Conservation (phyloP, 2,113 vertebrate genomes). For the Onychostruthus taczanowskii region DNA sequence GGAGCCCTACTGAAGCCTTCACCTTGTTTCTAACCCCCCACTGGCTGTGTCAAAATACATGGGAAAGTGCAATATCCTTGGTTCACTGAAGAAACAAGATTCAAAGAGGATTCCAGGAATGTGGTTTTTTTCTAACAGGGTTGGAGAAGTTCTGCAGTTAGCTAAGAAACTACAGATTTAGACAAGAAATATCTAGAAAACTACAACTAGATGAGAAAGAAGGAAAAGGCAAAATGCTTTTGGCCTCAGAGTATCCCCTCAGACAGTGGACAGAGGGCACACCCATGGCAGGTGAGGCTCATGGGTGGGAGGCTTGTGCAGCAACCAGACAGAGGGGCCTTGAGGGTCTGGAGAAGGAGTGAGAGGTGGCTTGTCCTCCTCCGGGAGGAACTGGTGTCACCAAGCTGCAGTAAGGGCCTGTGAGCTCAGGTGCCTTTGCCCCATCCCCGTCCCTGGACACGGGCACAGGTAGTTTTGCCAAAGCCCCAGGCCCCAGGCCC, state of each 20-base stretch:
- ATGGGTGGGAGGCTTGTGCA: fast-evolving
- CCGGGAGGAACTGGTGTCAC: neutral
- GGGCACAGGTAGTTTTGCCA: no score
- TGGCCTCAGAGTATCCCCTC: neutral
- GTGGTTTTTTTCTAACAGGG: neutral
- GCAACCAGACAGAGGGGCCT: neutral
- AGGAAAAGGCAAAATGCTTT: neutral
- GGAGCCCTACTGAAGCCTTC: neutral
- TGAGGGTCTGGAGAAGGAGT: neutral
- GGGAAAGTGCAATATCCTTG: no score
- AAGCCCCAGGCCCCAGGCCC: no score
- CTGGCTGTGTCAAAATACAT: neutral
- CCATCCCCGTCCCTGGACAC: neutral
- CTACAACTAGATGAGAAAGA: neutral
- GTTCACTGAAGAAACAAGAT: neutral
- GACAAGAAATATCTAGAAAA: neutral
- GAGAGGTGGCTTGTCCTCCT: neutral
- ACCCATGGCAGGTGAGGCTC: fast-evolving
- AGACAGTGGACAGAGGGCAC: fast-evolving
- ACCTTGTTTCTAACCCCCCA: fast-evolving
- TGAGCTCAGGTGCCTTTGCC: neutral
- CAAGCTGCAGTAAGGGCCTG: neutral
- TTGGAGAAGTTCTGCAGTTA: neutral
- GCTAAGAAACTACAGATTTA: neutral
- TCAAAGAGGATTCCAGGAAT: neutral